Evolutionary conservation across 2,113 vertebrate species (phyloP).

Genomic region (Hucho hucho): DNA sequence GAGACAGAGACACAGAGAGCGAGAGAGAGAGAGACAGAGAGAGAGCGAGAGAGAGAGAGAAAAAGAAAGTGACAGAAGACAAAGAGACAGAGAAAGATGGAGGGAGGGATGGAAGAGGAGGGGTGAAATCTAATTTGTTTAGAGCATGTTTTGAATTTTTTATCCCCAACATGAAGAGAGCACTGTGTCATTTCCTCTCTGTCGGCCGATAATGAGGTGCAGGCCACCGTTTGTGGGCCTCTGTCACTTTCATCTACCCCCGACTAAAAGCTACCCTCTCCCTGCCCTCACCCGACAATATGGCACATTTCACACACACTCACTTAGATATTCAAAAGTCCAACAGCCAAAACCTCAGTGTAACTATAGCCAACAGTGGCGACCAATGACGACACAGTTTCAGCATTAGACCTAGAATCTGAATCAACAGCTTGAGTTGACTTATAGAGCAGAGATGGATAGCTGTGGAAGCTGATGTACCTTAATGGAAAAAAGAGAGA

Average conservation of each 20-base stretch:
- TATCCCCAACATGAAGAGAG: constrained; percentile 44
- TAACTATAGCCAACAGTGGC: background rate
- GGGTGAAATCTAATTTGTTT: constrained; percentile 60
- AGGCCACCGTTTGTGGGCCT: constrained; percentile 37
- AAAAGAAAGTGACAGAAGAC: background rate
- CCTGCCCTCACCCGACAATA: background rate
- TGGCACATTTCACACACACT: background rate
- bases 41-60: no score
- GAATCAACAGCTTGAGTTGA: no score
- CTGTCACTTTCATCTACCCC: constrained; percentile 53
- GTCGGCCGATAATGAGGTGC: constrained; percentile 55
- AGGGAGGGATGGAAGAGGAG: background rate
- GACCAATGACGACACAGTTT: no score
- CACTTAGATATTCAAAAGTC: background rate
- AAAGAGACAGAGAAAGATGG: background rate
- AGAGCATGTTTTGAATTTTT: constrained; percentile 63
- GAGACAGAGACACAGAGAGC: no score
- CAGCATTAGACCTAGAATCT: no score
- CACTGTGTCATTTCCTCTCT: background rate
- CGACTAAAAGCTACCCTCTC: constrained; percentile 32
- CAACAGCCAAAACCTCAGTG: background rate
- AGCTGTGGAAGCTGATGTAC: constrained; percentile 3
- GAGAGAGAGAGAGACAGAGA: no score
- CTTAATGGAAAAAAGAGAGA: background rate
- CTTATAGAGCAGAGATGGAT: constrained; percentile 32